A percentile compares a stretch with the other conserved stretches of the same genome.
These are phyloP conservation scores for Pogoniulus pusillus DNA, from an alignment of 2,797 vertebrate genomes.

Conservation along the genomic window DNA sequence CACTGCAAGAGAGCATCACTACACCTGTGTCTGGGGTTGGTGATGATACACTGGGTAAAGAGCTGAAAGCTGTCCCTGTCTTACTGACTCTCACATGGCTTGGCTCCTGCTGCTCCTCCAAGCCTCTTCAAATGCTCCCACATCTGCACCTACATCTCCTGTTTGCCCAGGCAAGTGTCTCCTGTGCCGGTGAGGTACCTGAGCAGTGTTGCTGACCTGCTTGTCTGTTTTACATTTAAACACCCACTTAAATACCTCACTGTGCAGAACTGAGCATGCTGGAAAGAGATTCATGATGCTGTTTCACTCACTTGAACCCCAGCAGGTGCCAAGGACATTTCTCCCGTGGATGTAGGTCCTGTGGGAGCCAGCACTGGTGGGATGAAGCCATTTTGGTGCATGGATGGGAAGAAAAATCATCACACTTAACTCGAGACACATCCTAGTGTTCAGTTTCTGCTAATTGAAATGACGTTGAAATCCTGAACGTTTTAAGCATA, in stretches of 20 bases:
- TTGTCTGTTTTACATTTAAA: rapidly evolving
- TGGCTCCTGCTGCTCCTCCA: background rate
- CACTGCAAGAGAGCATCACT: rapidly evolving
- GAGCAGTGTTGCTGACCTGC: background rate
- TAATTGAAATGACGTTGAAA: slow-evolving; percentile 57
- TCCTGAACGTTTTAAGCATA: slow-evolving; percentile 24
- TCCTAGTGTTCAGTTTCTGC: slow-evolving; percentile 25
- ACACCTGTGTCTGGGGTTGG: rapidly evolving
- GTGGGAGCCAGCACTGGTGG: rapidly evolving
- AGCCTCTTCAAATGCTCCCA: background rate
- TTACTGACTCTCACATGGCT: background rate
- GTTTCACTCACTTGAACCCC: background rate
- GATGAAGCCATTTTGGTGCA: background rate
- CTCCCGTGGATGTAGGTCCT: rapidly evolving
- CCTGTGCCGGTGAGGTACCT: background rate
- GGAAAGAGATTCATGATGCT: rapidly evolving
- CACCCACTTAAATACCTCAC: background rate
- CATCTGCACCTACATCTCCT: background rate
- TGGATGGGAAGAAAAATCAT: background rate
- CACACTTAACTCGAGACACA: slow-evolving; percentile 7
- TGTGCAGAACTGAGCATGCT: background rate
- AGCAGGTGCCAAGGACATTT: background rate
- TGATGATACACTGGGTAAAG: rapidly evolving
- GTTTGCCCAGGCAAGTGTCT: background rate
- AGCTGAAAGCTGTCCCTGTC: background rate